Percentiles rank a stretch among this genome's conserved stretches.
Conservation (phyloP, 2,797 vertebrate species). For the Sebastes oblongus region DNA sequence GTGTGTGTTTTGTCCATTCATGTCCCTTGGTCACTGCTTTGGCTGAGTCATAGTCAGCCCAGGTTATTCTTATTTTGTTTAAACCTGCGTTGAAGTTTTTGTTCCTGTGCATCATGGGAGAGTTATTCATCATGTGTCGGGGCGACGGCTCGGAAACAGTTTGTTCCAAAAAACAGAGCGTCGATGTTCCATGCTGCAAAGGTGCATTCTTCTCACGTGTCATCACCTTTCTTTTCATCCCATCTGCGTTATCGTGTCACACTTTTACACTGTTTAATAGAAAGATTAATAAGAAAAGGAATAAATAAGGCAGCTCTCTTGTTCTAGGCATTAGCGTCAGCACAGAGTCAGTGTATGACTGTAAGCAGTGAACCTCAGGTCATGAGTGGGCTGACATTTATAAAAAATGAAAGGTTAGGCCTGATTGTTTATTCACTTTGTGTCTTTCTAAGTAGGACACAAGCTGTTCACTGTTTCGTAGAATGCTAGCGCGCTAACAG, state of each 20-base stretch:
- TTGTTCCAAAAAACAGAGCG: slow-evolving; percentile 29
- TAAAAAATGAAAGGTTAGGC: slow-evolving; percentile 10
- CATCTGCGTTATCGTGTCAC: background rate
- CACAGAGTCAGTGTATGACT: background rate
- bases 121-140: slow-evolving; percentile 14
- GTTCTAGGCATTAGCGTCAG: background rate
- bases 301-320: background rate
- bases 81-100: slow-evolving; percentile 30
- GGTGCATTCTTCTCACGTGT: background rate
- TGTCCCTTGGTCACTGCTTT: slow-evolving; percentile 31
- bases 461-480: slow-evolving; percentile 27
- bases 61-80: slow-evolving; percentile 33
- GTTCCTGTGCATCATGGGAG: slow-evolving; percentile 35
- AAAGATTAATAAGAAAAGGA: background rate
- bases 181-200: slow-evolving; percentile 1
- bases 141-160: slow-evolving; percentile 12
- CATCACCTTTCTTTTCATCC: background rate
- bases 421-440: slow-evolving; percentile 33
- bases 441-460: slow-evolving; percentile 13
- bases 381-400: slow-evolving; percentile 1
- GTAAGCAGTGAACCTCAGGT: background rate
- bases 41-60: slow-evolving; percentile 46
- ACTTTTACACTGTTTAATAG: background rate
- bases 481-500: slow-evolving; percentile 13
- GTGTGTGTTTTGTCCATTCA: slow-evolving; percentile 14